These are phyloP conservation scores for Polymixis flavicincta DNA, from an alignment of 2,888 invertebrate genomes.

Conservation along the genomic window DNA sequence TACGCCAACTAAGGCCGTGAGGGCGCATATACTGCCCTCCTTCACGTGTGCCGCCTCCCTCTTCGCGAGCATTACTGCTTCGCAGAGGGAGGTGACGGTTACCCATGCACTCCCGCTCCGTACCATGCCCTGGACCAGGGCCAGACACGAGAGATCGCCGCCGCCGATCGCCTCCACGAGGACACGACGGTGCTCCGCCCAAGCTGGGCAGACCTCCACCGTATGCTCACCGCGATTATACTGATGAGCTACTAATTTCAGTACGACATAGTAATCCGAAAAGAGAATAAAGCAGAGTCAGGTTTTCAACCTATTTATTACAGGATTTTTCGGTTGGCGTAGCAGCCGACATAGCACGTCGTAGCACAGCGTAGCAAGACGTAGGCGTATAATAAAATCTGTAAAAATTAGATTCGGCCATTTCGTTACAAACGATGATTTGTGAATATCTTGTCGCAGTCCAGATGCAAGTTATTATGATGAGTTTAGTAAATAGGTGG, in stretches of 20 bases:
- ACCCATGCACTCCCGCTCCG: too few relatives aligned
- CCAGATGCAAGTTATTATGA: neutral
- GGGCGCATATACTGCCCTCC: too few relatives aligned
- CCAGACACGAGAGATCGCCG: too few relatives aligned
- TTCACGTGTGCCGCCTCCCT: too few relatives aligned
- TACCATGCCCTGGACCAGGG: too few relatives aligned
- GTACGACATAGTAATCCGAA: neutral
- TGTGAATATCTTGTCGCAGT: neutral
- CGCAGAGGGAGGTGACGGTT: too few relatives aligned
- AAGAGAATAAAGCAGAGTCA: neutral
- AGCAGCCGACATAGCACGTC: conserved; percentile 16
- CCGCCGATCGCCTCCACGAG: too few relatives aligned
- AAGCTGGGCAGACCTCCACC: too few relatives aligned
- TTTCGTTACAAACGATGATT: neutral
- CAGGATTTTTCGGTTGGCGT: neutral
- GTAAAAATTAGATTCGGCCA: neutral
- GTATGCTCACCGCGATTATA: too few relatives aligned
- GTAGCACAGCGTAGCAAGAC: conserved; percentile 33
- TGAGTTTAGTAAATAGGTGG: neutral
- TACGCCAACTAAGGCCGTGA: too few relatives aligned
- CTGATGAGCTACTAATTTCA: neutral
- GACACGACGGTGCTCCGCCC: too few relatives aligned
- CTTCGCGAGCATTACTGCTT: too few relatives aligned
- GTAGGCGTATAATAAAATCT: conserved; percentile 5
- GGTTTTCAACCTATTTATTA: neutral